phyloP scores from a whole-genome alignment of 2,888 invertebrate species.

The Argyra leucocephala region DNA sequence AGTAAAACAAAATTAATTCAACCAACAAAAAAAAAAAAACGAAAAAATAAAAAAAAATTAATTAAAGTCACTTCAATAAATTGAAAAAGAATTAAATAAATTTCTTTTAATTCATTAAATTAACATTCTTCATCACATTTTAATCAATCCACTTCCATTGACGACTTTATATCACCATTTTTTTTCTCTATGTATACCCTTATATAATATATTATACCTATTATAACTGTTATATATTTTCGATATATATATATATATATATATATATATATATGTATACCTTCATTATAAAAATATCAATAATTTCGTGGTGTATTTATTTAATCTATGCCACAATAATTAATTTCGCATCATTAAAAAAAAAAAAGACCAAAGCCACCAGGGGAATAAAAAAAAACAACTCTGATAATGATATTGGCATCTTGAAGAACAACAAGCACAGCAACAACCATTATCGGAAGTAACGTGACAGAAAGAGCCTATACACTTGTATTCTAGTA shows the following conservation, averaged over 20 bases:
- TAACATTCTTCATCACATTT: not conserved
- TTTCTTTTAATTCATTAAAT: not conserved
- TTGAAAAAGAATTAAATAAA: no score
- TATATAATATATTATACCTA: no score
- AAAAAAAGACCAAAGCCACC: not conserved
- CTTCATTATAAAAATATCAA: not conserved
- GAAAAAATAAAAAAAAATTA: no score
- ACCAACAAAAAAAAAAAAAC: no score
- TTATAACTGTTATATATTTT: no score
- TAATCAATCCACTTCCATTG: no score
- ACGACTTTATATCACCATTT: no score
- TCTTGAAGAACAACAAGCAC: not conserved
- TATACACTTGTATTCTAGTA: no score
- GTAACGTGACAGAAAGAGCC: not conserved
- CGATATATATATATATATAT: not conserved
- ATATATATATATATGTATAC: not conserved
- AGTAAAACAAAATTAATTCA: no score
- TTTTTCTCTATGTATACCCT: no score
- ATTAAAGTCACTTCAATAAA: no score
- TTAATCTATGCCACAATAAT: not conserved
- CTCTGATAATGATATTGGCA: not conserved
- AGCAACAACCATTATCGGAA: not conserved
- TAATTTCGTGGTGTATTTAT: not conserved
- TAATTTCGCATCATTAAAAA: conserved; percentile 3
- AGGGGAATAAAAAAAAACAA: not conserved